A percentile compares a stretch with the other conserved stretches of the same genome.
These are phyloP conservation scores for Drosophila kurseongensis DNA, from an alignment of 1,140 invertebrate genomes.

Conservation along the genomic window DNA sequence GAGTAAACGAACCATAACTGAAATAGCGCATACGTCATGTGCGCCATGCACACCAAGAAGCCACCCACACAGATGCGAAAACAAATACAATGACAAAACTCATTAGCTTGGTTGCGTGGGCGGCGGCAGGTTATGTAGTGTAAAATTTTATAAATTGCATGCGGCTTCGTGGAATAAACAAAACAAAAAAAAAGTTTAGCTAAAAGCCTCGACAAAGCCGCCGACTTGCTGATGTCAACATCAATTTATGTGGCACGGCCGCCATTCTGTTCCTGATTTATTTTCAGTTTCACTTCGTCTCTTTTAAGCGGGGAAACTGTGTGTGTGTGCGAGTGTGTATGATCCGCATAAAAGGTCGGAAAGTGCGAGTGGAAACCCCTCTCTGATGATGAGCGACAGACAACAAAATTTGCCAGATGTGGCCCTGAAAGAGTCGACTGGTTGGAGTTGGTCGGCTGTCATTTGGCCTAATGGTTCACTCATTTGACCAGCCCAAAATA, in stretches of 20 bases:
- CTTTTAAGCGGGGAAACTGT: constrained; percentile 19
- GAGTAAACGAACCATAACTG: constrained; percentile 69
- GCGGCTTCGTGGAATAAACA: constrained; percentile 19
- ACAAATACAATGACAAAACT: constrained; percentile 58
- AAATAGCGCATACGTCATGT: constrained; percentile 78
- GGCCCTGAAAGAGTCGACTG: constrained; percentile 23
- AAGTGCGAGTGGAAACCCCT: constrained; percentile 34
- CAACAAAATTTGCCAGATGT: constrained; percentile 29
- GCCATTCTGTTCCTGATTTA: constrained; percentile 58
- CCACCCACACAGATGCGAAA: constrained; percentile 19
- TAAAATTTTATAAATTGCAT: constrained; percentile 76
- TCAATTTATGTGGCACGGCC: constrained; percentile 45
- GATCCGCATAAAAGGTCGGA: constrained; percentile 35
- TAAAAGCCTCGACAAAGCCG: constrained; percentile 48
- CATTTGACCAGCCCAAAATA: constrained; percentile 25
- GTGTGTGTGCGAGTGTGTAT: constrained; percentile 4
- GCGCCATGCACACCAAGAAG: constrained; percentile 27
- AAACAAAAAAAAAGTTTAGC: constrained; percentile 33
- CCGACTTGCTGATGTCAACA: constrained; percentile 53
- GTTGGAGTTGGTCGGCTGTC: constrained; percentile 32
- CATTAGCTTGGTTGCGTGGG: constrained; percentile 44
- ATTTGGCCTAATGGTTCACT: constrained; percentile 35
- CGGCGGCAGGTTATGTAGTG: constrained; percentile 57
- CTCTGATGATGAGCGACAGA: constrained; percentile 44
- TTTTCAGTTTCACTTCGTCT: constrained; percentile 70